A percentile compares a stretch with the other conserved stretches of the same genome.
phyloP scores from a whole-genome alignment of 2,888 invertebrate species.

The Onthophagus sagittarius region DNA sequence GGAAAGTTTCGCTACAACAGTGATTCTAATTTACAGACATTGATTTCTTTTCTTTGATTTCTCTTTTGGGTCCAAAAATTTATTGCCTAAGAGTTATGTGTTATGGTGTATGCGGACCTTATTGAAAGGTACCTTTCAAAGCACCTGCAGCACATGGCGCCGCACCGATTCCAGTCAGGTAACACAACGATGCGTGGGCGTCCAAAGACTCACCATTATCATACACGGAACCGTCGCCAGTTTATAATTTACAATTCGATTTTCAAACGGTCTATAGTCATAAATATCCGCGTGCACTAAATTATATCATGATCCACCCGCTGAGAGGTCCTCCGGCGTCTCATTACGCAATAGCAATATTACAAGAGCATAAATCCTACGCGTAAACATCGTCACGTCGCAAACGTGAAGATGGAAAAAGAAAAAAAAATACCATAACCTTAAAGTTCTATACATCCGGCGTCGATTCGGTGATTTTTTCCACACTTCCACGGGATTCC shows the following conservation, averaged over 20 bases:
- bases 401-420: neutral
- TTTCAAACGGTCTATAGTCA: slow-evolving; percentile 11
- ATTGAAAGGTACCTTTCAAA: neutral
- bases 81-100: neutral
- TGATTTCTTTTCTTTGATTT: neutral
- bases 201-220: slow-evolving; percentile 15
- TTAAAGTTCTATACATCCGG: neutral
- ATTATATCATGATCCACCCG: slow-evolving; percentile 16
- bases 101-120: neutral
- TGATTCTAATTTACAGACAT: neutral
- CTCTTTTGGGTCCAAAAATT: neutral
- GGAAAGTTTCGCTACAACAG: neutral
- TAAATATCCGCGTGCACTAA: slow-evolving; percentile 20
- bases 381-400: neutral
- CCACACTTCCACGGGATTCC: slow-evolving; percentile 27
- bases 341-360: neutral
- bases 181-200: slow-evolving; percentile 10
- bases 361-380: neutral
- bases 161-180: slow-evolving; percentile 2
- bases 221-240: slow-evolving; percentile 16
- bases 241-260: slow-evolving; percentile 19
- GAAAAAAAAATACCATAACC: neutral
- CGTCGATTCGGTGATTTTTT: neutral
- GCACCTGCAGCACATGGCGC: slow-evolving; percentile 4
- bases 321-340: neutral